These are phyloP conservation scores for Nothura maculosa DNA, from an alignment of 2,797 vertebrate genomes.

Conservation along the genomic window DNA sequence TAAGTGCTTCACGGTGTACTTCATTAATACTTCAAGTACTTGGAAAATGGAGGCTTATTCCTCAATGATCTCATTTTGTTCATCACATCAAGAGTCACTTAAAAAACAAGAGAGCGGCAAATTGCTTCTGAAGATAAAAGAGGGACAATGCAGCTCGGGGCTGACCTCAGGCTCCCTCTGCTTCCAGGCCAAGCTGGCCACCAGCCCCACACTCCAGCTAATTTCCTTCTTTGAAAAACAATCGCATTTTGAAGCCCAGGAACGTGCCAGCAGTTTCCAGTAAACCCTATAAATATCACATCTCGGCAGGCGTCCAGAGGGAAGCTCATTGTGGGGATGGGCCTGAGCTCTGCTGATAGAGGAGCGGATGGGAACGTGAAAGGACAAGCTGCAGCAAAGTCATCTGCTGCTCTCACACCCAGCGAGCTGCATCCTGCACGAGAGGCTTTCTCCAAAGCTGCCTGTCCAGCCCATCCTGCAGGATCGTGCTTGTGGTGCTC, in stretches of 20 bases:
- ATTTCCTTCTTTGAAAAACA: conserved; percentile 69
- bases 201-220: conserved; percentile 47
- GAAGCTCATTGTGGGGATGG: conserved; percentile 56
- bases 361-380: conserved; percentile 29
- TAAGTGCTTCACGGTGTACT: conserved; percentile 39
- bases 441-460: neutral
- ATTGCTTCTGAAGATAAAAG: conserved; percentile 67
- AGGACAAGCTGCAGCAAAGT: neutral
- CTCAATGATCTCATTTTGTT: conserved; percentile 54
- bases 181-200: conserved; percentile 57
- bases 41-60: conserved; percentile 33
- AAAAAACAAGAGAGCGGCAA: conserved; percentile 34
- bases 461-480: neutral
- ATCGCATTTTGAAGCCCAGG: conserved; percentile 43
- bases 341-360: conserved; percentile 58
- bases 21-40: neutral
- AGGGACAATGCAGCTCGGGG: conserved; percentile 36
- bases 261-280: conserved; percentile 69
- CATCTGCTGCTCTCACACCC: conserved; percentile 36
- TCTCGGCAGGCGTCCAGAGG: conserved; percentile 63
- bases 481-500: neutral
- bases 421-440: neutral
- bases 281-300: conserved; percentile 71
- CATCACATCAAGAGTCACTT: conserved; percentile 57
- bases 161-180: conserved; percentile 60